phyloP scores from a whole-genome alignment of 2,113 vertebrate species.

The Micromys minutus region DNA sequence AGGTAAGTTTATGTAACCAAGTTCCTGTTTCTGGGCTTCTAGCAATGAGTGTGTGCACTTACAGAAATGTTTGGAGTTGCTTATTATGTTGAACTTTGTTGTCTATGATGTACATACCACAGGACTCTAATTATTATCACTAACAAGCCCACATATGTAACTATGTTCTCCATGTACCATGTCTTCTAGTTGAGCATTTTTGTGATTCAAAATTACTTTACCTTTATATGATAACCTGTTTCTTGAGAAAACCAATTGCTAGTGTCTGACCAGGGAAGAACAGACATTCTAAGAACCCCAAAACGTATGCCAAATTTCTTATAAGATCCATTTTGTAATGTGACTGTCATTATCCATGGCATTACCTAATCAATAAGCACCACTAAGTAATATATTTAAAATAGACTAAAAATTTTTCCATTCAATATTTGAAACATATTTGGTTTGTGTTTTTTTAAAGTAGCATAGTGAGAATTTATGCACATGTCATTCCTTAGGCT shows the following conservation, averaged over 20 bases:
- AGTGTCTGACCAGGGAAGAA: neutral
- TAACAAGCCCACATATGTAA: rapidly evolving
- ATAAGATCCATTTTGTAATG: conserved; percentile 4
- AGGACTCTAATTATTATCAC: neutral
- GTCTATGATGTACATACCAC: rapidly evolving
- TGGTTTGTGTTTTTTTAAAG: too few relatives aligned
- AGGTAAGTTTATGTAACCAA: neutral
- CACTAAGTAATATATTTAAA: neutral
- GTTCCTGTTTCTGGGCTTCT: neutral
- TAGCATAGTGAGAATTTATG: neutral
- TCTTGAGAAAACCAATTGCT: conserved; percentile 1
- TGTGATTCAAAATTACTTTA: neutral
- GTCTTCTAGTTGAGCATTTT: neutral
- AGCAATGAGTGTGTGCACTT: too few relatives aligned
- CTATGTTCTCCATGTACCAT: neutral
- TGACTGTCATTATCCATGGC: neutral
- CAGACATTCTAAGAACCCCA: neutral
- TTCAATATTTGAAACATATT: neutral
- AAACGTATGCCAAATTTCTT: neutral
- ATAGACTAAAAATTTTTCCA: neutral
- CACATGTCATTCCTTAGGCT: neutral
- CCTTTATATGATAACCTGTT: neutral
- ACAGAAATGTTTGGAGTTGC: rapidly evolving
- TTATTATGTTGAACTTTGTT: neutral
- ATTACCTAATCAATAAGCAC: neutral